Percentiles rank a stretch among this genome's conserved stretches.
These are phyloP conservation scores for Sphaerophoria taeniata DNA, from an alignment of 2,888 invertebrate species.

Conservation along the genomic window DNA sequence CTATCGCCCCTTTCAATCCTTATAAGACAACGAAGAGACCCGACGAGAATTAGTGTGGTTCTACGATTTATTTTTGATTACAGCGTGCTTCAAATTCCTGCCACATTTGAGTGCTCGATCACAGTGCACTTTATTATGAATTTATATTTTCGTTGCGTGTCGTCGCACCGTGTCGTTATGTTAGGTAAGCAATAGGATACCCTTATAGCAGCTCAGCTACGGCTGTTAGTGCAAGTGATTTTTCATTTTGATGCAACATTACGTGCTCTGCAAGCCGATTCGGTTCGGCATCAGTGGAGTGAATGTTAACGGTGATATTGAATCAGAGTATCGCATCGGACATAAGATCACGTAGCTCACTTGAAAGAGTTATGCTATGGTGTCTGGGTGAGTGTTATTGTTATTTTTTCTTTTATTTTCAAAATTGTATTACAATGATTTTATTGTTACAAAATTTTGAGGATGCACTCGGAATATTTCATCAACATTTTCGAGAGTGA, in stretches of 20 bases:
- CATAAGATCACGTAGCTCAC: conserved; percentile 60
- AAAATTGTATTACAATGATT: conserved; percentile 16
- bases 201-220: no score
- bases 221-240: conserved; percentile 50
- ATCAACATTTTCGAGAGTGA: background rate
- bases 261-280: conserved; percentile 69
- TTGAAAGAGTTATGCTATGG: conserved; percentile 63
- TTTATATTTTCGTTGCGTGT: conserved; percentile 37
- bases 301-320: conserved; percentile 4
- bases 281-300: conserved; percentile 24
- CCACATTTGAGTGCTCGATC: conserved; percentile 59
- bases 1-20: background rate
- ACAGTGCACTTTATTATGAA: conserved; percentile 16
- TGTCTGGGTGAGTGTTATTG: conserved; percentile 1
- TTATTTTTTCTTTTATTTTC: conserved; percentile 3
- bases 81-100: conserved; percentile 64
- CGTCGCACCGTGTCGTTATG: background rate
- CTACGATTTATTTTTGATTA: conserved; percentile 51
- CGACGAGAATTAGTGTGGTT: conserved; percentile 55
- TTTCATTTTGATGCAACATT: conserved; percentile 64
- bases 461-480: conserved; percentile 40
- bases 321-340: conserved; percentile 5
- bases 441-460: conserved; percentile 29
- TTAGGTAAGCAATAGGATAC: conserved; percentile 18
- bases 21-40: conserved; percentile 20